A percentile compares a stretch with the other conserved stretches of the same genome.
Conservation (phyloP, 2,888 invertebrate genomes). For the Theodoxus fluviatilis region DNA sequence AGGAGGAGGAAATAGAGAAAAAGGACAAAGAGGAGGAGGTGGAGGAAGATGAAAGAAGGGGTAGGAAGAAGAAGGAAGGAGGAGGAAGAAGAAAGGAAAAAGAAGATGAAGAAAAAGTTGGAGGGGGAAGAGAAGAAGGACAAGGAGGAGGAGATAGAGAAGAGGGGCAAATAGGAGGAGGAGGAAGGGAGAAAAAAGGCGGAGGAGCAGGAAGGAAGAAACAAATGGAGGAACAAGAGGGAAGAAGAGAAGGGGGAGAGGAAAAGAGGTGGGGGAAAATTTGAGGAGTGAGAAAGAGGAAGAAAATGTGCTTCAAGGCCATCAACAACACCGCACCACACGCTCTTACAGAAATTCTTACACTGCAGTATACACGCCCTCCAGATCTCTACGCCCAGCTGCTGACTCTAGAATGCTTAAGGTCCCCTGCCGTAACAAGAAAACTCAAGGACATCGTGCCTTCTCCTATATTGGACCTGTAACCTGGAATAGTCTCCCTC, state of each 20-base stretch:
- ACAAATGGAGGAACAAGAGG: background rate
- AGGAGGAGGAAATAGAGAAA: background rate
- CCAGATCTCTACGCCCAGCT: no score
- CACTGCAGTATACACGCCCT: no score
- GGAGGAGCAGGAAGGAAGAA: background rate
- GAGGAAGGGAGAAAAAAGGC: background rate
- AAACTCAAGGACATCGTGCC: no score
- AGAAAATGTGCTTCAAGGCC: no score
- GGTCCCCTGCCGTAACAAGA: no score
- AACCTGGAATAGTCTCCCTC: no score
- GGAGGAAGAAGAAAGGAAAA: background rate
- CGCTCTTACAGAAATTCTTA: no score
- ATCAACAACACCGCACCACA: no score
- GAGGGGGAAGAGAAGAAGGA: constrained; percentile 9
- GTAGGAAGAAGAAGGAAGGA: background rate
- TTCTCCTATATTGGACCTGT: no score
- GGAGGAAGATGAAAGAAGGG: background rate
- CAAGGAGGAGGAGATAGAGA: background rate
- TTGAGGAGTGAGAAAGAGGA: background rate
- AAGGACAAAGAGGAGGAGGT: background rate
- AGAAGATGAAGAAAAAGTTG: background rate
- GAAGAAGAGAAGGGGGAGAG: background rate
- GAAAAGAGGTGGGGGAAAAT: background rate
- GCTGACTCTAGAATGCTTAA: no score
- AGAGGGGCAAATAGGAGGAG: background rate